These are phyloP conservation scores for Lagorchestes hirsutus DNA, from an alignment of 2,797 vertebrate genomes.

Conservation along the genomic window DNA sequence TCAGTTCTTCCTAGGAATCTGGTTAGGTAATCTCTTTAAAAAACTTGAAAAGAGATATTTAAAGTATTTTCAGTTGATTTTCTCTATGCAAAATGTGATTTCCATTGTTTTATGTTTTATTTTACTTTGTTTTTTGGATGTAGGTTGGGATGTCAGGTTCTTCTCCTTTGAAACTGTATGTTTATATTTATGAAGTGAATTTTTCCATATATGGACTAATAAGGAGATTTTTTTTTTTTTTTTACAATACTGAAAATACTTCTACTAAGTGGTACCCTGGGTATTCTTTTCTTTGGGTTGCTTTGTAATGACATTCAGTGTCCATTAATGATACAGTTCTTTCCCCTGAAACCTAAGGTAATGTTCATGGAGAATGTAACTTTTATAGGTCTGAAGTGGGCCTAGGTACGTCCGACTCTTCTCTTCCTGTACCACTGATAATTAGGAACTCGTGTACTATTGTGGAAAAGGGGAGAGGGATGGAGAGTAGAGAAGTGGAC, in stretches of 20 bases:
- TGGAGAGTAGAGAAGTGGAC: background rate
- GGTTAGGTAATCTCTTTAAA: background rate
- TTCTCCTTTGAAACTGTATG: background rate
- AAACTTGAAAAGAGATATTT: constrained; percentile 21
- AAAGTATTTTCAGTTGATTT: constrained; percentile 40
- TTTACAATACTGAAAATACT: background rate
- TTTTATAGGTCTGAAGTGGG: background rate
- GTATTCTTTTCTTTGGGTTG: background rate
- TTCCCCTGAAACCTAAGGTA: background rate
- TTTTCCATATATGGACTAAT: background rate
- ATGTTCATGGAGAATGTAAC: background rate
- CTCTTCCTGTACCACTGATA: background rate
- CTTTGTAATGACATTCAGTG: background rate
- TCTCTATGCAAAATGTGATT: background rate
- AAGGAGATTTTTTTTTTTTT: background rate
- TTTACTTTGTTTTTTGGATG: background rate
- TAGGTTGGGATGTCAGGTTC: background rate
- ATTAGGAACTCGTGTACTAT: background rate
- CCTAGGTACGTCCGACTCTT: background rate
- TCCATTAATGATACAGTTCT: background rate
- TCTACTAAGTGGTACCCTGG: background rate
- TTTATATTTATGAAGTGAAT: constrained; percentile 39
- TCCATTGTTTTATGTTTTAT: background rate
- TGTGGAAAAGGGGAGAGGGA: background rate
- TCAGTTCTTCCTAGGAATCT: background rate